These are phyloP conservation scores for Anadara kagoshimensis DNA, from an alignment of 1,140 invertebrate genomes.

Conservation along the genomic window DNA sequence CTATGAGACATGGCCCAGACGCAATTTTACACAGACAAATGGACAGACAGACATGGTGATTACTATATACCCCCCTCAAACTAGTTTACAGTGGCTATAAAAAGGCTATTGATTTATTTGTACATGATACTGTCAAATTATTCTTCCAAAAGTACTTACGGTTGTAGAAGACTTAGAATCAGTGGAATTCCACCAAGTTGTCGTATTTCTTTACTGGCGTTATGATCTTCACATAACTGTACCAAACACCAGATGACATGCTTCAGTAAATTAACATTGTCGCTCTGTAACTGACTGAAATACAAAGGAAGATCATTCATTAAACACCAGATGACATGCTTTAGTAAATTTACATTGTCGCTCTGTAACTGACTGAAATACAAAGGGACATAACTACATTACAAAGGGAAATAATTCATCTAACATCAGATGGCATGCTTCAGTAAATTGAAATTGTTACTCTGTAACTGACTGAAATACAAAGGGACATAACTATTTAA, in stretches of 20 bases:
- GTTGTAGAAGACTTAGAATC: constrained; percentile 68
- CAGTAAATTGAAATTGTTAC: constrained; percentile 66
- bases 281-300: constrained; percentile 68
- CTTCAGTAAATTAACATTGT: constrained; percentile 67
- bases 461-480: constrained; percentile 68
- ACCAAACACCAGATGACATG: constrained; percentile 73
- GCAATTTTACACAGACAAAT: no score
- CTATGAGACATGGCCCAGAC: no score
- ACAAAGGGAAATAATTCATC: constrained; percentile 2
- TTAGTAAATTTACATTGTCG: constrained; percentile 66
- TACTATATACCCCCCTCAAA: no score
- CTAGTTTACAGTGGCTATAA: no score
- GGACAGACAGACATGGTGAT: no score
- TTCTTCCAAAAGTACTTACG: no score
- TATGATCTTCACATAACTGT: constrained; percentile 70
- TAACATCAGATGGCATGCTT: constrained; percentile 72
- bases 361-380: constrained; percentile 68
- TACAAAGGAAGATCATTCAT: constrained; percentile 19
- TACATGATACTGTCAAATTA: no score
- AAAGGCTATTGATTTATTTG: no score
- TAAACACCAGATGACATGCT: constrained; percentile 72
- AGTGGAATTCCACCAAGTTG: constrained; percentile 72
- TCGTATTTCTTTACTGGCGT: constrained; percentile 70
- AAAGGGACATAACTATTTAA: neutral
- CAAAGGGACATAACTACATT: neutral